phyloP scores from a whole-genome alignment of 2,888 invertebrate genomes.

The Hypsopygia costalis region DNA sequence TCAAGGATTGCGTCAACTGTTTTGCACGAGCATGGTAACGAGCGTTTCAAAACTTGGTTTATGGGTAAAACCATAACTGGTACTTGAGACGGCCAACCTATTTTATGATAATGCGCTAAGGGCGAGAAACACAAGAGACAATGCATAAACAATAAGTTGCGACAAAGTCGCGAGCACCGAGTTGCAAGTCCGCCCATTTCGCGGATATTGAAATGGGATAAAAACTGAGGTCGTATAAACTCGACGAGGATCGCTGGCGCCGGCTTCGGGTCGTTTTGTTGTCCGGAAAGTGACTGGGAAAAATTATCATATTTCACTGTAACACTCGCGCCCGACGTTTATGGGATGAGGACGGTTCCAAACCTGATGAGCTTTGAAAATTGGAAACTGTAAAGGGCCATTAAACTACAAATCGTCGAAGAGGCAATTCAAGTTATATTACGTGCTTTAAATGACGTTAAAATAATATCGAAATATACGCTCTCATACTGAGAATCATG shows the following conservation, averaged over 20 bases:
- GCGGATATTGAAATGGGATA: conserved; percentile 59
- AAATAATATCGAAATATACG: conserved; percentile 32
- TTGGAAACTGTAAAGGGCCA: conserved; percentile 33
- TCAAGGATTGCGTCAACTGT: conserved; percentile 25
- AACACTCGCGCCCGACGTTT: conserved; percentile 56
- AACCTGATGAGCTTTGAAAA: conserved; percentile 35
- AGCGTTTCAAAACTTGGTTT: conserved; percentile 20
- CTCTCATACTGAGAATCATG: conserved; percentile 43
- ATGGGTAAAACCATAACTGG: conserved; percentile 18
- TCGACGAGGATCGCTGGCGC: conserved; percentile 62
- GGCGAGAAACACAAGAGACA: conserved; percentile 26
- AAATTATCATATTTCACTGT: conserved; percentile 68
- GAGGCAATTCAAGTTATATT: background rate
- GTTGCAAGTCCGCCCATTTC: conserved; percentile 53
- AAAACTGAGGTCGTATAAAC: conserved; percentile 57
- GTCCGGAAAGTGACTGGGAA: conserved; percentile 40
- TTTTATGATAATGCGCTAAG: conserved; percentile 13
- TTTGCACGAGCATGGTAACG: conserved; percentile 24
- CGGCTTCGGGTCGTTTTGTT: conserved; percentile 44
- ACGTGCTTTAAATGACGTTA: conserved; percentile 16
- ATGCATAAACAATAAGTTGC: conserved; percentile 21
- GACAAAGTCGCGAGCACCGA: conserved; percentile 31
- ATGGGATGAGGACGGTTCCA: conserved; percentile 36
- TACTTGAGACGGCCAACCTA: conserved; percentile 2
- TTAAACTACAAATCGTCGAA: conserved; percentile 7